phyloP scores from a whole-genome alignment of 2,113 vertebrate genomes.

The Riparia riparia region DNA sequence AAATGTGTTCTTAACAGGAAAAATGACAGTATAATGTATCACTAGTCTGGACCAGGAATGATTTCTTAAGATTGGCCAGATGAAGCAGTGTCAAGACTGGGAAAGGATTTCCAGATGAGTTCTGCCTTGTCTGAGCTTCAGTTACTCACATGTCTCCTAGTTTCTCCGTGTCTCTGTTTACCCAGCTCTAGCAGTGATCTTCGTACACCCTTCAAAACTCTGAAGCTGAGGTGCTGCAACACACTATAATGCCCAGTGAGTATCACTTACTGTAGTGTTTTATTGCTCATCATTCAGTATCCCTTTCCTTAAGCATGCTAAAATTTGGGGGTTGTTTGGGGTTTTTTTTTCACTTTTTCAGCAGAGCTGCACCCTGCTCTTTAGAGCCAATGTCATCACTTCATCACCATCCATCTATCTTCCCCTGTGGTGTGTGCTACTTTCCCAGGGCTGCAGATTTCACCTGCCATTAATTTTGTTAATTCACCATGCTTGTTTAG shows the following conservation, averaged over 20 bases:
- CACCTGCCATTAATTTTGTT: conserved; percentile 2
- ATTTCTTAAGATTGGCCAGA: neutral
- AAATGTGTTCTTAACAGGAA: neutral
- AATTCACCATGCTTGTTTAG: neutral
- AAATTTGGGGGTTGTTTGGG: neutral
- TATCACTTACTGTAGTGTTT: neutral
- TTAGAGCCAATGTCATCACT: neutral
- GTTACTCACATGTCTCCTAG: neutral
- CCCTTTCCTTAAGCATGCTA: neutral
- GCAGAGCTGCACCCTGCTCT: neutral
- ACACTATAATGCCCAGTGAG: neutral
- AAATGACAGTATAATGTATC: neutral
- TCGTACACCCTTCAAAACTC: neutral
- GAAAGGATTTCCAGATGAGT: neutral
- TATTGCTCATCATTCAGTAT: neutral
- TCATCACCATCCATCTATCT: neutral
- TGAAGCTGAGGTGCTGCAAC: neutral
- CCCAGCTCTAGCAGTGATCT: neutral
- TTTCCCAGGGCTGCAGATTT: neutral
- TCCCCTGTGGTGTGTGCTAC: neutral
- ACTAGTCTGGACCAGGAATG: neutral
- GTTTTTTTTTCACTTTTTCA: neutral
- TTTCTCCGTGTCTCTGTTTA: neutral
- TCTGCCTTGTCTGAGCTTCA: neutral
- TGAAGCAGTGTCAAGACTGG: neutral